Evolutionary conservation across 2,888 invertebrate genomes (phyloP), one percentile per base, ranked within the genome.

Genomic region (Drosophila greeni): DNA sequence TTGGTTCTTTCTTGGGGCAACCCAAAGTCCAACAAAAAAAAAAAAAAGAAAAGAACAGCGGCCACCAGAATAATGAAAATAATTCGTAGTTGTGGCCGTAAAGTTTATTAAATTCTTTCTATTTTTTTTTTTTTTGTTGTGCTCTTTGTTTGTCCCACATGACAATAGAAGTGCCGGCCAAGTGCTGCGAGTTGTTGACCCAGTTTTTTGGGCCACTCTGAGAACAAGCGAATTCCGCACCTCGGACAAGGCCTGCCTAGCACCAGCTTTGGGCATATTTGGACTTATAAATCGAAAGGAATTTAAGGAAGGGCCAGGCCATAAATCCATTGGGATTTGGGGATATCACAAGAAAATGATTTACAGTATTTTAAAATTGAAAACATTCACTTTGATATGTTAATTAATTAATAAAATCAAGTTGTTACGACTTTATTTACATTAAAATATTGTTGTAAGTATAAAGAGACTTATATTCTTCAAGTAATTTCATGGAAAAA

Each of bases 91-190:
- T 82, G 69, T 57, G 59, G 61, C 72, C 70, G 64, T 71, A 73
- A 82, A 82, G 66, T 80, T 77, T 80, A 80, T 79, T 77, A 74
- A 73, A 77, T 77, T 71, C 70, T 66, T 67, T 70, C 42, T 52
- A 36, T 37, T 34, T 54, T 20, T 20, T 20, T 54, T 57, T 42
- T 20, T 20, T 54, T 57, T 42, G 45, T 42, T 48, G 18, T 14
- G n/a, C 29, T 34, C 65, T 54, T 56, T 64, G 62, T 49, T 66
- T 34, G 74, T 56, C 66, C 67, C 45, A 57, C 71, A 73, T 66
- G 67, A 62, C 61, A 58, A 53, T 58, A 47, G 67, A 72, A 74
- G 52, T 56, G 56, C n/a, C 37, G 68, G 52, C 54, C 55, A 60
- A 56, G 45, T 64, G 57, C 43, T 65, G 49, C 58, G 60, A 61